Evolutionary conservation across 2,888 invertebrate genomes (phyloP).

Genomic region (Drosophila peninsularis): DNA sequence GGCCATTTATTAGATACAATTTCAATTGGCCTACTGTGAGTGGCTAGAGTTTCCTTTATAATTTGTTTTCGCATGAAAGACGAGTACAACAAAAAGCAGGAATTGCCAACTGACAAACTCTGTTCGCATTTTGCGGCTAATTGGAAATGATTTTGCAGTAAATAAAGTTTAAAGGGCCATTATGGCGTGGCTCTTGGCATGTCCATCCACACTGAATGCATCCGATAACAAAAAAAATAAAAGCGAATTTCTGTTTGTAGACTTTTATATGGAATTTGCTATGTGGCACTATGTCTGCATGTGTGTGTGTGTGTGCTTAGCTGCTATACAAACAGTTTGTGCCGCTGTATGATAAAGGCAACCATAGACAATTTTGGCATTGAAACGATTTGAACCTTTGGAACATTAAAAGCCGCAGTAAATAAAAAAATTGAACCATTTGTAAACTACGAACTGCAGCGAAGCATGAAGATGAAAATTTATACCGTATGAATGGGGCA

Average conservation of each 20-base stretch:
- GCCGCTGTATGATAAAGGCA: slow-evolving; percentile 2
- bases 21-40: slow-evolving; percentile 13
- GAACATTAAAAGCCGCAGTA: slow-evolving; percentile 9
- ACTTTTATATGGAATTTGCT: slow-evolving; percentile 1
- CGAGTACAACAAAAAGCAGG: background rate
- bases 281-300: background rate
- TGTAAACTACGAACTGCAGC: slow-evolving; percentile 19
- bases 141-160: slow-evolving; percentile 25
- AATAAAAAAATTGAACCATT: slow-evolving; percentile 26
- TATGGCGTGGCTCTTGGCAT: background rate
- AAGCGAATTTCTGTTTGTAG: background rate
- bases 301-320: background rate
- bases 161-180: background rate
- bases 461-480: slow-evolving; percentile 32
- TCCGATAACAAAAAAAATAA: background rate
- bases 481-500: slow-evolving; percentile 14
- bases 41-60: background rate
- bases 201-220: slow-evolving; percentile 4
- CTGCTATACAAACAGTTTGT: slow-evolving; percentile 8
- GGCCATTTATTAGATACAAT: background rate
- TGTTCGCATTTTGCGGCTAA: slow-evolving; percentile 21
- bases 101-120: background rate
- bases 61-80: slow-evolving; percentile 7
- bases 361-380: slow-evolving; percentile 13
- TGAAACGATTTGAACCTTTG: slow-evolving; percentile 1